Conservation (phyloP, 2,113 vertebrate genomes). For the Myotis davidii region DNA sequence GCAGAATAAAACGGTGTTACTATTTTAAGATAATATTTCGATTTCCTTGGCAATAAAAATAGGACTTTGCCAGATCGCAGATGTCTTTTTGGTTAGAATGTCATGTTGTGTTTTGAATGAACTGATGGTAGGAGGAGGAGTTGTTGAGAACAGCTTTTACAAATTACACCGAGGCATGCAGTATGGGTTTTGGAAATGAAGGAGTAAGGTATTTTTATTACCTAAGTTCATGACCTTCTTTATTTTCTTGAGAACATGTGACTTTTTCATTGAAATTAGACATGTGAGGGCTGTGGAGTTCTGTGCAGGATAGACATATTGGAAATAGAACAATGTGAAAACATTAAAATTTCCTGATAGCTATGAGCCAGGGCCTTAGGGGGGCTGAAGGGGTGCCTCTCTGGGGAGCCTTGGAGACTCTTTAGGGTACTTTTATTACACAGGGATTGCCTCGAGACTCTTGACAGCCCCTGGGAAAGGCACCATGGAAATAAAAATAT, state of each 20-base stretch:
- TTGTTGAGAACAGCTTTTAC: constrained; percentile 19
- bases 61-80: constrained; percentile 54
- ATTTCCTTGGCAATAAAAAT: constrained; percentile 60
- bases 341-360: background rate
- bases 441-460: background rate
- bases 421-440: background rate
- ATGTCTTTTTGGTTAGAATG: constrained; percentile 40
- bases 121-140: background rate
- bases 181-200: background rate
- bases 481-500: background rate
- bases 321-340: background rate
- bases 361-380: background rate
- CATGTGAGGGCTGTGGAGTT: background rate
- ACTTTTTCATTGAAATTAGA: constrained; percentile 4
- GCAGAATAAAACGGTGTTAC: background rate
- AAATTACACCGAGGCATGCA: background rate
- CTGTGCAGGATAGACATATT: background rate
- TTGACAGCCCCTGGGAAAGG: background rate
- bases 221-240: background rate
- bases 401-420: background rate
- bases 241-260: constrained; percentile 50
- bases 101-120: constrained; percentile 6
- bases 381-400: background rate
- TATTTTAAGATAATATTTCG: constrained; percentile 62
- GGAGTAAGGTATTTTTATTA: constrained; percentile 25